Evolutionary conservation across 2,888 invertebrate species (phyloP), one percentile per base, ranked within the genome.

Genomic region (Hypercompe scribonia): DNA sequence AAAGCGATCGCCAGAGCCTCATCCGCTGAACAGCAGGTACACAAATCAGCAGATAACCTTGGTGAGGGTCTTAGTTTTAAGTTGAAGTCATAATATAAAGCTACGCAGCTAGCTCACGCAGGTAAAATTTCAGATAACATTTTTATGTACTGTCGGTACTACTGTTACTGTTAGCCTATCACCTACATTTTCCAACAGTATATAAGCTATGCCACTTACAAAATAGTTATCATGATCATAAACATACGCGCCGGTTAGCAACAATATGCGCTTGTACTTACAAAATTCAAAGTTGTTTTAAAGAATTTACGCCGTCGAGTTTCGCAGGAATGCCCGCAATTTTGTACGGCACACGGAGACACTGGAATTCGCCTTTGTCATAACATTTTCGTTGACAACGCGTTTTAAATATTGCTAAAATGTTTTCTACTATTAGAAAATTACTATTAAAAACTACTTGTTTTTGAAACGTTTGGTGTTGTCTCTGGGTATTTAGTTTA

Each of bases 341-440:
- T 86, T 82, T 76, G 81, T 77, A 71, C 73, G 66, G 68, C 69
- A 71, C 69, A 34, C 76, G 67, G 36, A 75, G 76, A 75, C 75
- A 54, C 63, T 79, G 77, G 87, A 85, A 86, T 86, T 81, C 74
- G 74, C 78, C 84, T 85, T 84, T 84, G 83, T 87, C 84, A 86
- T 86, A 85, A 83, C 81, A 80, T 81, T 85, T 79, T 81, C 81
- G 77, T 78, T 78, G 74, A 77, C 79, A 78, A 77, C 76, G 81
- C 65, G 78, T 81, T 85, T 83, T 81, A 81, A 83, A 86, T 85
- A 78, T 77, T 79, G 66, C 68, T 78, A 76, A 80, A 75, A 75
- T 78, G 74, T 70, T 61, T 33, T 24, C 8, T 71, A 71, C 61
- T 66, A 61, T 74, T 79, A 63, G 68, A 63, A 69, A 78, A 78